These are phyloP conservation scores for Trimorus sp. DNA, from an alignment of 2,888 invertebrate species.

Conservation along the genomic window DNA sequence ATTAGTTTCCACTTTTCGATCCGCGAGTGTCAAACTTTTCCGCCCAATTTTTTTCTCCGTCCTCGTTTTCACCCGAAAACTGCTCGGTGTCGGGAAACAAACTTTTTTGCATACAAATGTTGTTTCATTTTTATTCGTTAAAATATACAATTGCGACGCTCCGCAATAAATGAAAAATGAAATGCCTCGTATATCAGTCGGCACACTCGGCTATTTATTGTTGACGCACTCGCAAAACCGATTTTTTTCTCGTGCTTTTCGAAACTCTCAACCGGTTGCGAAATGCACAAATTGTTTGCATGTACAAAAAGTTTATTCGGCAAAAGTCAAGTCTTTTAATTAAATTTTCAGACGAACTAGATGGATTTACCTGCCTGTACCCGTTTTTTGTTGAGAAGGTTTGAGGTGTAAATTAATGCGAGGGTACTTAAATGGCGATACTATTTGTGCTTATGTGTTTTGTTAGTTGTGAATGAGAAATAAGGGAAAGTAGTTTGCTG, in stretches of 20 bases:
- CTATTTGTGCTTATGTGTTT: too few relatives aligned
- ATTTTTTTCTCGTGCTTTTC: constrained; percentile 1
- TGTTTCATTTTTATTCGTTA: constrained; percentile 17
- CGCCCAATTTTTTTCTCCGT: not conserved
- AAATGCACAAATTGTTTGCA: constrained; percentile 16
- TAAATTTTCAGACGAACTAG: too few relatives aligned
- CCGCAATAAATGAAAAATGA: constrained; percentile 13
- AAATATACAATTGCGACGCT: constrained; percentile 18
- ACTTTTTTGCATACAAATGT: constrained; percentile 16
- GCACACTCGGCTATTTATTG: constrained; percentile 2
- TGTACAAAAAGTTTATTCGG: too few relatives aligned
- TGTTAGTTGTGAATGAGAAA: too few relatives aligned
- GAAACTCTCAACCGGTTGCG: constrained; percentile 15
- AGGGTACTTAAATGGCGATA: too few relatives aligned
- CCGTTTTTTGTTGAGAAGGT: too few relatives aligned
- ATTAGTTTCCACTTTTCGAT: constrained; percentile 28
- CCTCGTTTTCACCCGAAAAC: not conserved
- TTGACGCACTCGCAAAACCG: not conserved
- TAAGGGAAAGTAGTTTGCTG: too few relatives aligned
- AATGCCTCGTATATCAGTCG: constrained; percentile 3
- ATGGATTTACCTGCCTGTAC: too few relatives aligned
- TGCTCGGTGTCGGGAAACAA: not conserved
- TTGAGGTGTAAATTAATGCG: too few relatives aligned
- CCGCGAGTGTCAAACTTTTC: constrained; percentile 25
- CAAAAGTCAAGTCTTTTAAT: too few relatives aligned